These are phyloP conservation scores for Galerucella nymphaeae DNA, from an alignment of 2,888 invertebrate species.

Conservation along the genomic window DNA sequence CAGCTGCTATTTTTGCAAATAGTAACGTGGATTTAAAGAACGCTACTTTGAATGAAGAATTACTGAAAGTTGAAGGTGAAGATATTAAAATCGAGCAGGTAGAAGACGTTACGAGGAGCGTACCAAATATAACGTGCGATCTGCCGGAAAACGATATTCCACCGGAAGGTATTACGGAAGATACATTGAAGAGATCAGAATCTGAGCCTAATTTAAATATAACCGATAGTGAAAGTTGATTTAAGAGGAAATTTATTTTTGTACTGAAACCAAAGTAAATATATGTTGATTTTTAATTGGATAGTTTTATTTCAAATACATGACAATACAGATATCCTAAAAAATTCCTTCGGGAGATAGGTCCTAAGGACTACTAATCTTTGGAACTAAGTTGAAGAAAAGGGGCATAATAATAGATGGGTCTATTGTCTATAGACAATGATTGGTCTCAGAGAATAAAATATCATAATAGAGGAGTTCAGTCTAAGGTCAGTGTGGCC, in stretches of 20 bases:
- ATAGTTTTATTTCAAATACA: background rate
- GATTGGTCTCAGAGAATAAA: no score
- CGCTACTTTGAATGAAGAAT: slow-evolving; percentile 82
- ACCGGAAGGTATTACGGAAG: slow-evolving; percentile 55
- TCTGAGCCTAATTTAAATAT: slow-evolving; percentile 68
- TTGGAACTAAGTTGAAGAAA: no score
- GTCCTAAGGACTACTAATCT: no score
- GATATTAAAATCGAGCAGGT: slow-evolving; percentile 59
- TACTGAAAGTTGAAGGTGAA: slow-evolving; percentile 66
- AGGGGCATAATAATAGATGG: no score
- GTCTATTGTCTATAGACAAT: no score
- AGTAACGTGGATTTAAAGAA: slow-evolving; percentile 87
- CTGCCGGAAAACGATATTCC: slow-evolving; percentile 60
- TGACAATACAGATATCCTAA: no score
- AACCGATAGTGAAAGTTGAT: slow-evolving; percentile 39
- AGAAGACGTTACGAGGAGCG: slow-evolving; percentile 70
- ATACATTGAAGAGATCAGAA: slow-evolving; percentile 70
- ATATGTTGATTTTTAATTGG: background rate
- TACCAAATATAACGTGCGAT: slow-evolving; percentile 71
- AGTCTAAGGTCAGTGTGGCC: no score
- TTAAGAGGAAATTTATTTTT: background rate
- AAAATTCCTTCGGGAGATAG: no score
- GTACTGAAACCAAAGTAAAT: background rate
- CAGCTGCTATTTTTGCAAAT: slow-evolving; percentile 85
- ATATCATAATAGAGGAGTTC: no score